Percentiles rank a stretch among this genome's conserved stretches.
phyloP scores from a whole-genome alignment of 2,888 invertebrate genomes.

The Griposia aprilina region DNA sequence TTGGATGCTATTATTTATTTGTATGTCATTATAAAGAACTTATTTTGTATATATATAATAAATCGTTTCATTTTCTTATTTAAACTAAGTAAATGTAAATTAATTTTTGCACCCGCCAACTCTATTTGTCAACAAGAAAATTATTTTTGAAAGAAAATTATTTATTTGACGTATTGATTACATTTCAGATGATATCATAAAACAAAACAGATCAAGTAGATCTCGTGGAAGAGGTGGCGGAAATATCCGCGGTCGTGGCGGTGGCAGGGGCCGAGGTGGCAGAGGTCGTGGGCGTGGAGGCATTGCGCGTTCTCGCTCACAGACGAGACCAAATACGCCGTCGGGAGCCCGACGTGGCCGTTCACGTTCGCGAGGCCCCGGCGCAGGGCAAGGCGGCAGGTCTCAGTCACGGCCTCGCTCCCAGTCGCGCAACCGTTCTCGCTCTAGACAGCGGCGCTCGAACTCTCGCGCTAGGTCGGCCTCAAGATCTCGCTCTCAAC shows the following conservation, averaged over 20 bases:
- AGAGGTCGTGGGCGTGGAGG: conserved; percentile 66
- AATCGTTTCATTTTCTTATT: neutral
- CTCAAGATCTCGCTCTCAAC: conserved; percentile 82
- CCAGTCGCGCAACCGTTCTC: conserved; percentile 75
- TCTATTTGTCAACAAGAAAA: conserved; percentile 48
- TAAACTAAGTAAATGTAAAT: neutral
- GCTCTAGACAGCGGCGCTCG: conserved; percentile 75
- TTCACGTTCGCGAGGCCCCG: conserved; percentile 73
- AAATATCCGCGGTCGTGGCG: conserved; percentile 65
- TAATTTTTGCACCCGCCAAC: conserved; percentile 49
- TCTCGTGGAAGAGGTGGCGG: conserved; percentile 81
- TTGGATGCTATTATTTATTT: conserved; percentile 13
- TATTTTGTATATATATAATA: neutral
- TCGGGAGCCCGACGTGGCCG: conserved; percentile 70
- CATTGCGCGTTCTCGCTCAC: conserved; percentile 63
- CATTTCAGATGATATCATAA: conserved; percentile 84
- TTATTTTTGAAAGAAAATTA: neutral
- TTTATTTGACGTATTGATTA: neutral
- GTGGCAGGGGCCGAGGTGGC: conserved; percentile 65
- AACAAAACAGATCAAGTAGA: conserved; percentile 82
- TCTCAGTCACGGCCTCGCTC: conserved; percentile 75
- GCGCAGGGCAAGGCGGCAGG: conserved; percentile 72
- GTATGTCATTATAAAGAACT: neutral
- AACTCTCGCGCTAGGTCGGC: conserved; percentile 79
- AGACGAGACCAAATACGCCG: conserved; percentile 60